Evolutionary conservation across 2,113 vertebrate species (phyloP), one percentile per base, ranked within the genome.

Genomic region (Microtus montanus): DNA sequence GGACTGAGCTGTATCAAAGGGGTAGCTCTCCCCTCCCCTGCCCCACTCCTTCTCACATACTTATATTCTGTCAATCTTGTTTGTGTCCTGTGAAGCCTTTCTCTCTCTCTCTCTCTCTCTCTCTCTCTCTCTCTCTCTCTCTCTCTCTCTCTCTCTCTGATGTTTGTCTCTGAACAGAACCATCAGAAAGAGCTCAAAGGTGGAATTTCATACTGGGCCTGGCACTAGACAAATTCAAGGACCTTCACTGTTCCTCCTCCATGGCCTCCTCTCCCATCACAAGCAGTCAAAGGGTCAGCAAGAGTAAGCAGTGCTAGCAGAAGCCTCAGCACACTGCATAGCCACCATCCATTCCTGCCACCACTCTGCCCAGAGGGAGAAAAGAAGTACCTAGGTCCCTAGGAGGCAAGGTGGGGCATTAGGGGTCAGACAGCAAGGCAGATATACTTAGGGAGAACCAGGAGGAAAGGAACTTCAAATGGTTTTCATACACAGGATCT

Each of bases 1-100:
- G 96, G 95, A 94, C 93, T 88, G 52, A 97, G 89, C 49, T 94
- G 49, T 91, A 77, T 79, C 89, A 92, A 52, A 78, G 92, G 88
- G 88, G 90, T 90, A 8, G 89, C 86, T 49, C 79, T 71, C 84
- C 66, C 93, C 6, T 2, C 20, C 35, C 11, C 11, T 33, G 54
- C 2, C 54, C 3, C 52, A 0, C 3, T 58, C 33, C 22, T 19
- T 33, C 75, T 17, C n/a, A 44, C 13, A 35, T 33, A 70, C 61
- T 33, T 41, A 28, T 9, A 41, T 85, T 86, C 95, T 26, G 54
- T 63, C 24, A 52, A 13, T 79, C 28, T 73, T 94, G 94, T 93
- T 66, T 89, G 88, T 61, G 38, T 92, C 94, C 83, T 79, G 77
- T 68, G 17, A 17, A 33, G 38, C 4, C 17, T 85, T n/a, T n/a